Percentiles rank a stretch among this genome's conserved stretches.
Evolutionary conservation across 2,888 invertebrate species (phyloP).

Genomic region (Eupeodes luniger): DNA sequence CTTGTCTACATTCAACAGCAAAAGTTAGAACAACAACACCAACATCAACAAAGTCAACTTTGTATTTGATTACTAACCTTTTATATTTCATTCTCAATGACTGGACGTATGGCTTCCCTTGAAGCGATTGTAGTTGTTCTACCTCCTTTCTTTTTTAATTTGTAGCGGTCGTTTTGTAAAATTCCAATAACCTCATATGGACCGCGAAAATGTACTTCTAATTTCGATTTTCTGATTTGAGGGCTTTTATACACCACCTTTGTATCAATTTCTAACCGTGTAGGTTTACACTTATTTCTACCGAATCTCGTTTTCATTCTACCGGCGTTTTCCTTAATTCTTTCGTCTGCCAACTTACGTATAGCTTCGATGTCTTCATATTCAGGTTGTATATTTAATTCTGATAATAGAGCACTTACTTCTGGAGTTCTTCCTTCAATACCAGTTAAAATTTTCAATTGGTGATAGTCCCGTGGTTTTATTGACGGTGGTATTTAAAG

Average conservation of each 20-base stretch:
- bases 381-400: neutral
- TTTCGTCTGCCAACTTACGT: neutral
- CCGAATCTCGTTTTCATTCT: constrained; percentile 1
- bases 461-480: neutral
- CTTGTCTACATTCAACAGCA: too few relatives aligned
- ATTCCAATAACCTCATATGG: neutral
- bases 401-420: neutral
- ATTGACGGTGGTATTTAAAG: constrained; percentile 33
- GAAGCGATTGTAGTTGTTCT: neutral
- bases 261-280: neutral
- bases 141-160: neutral
- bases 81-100: neutral
- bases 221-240: neutral
- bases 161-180: neutral
- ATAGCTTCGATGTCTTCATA: neutral
- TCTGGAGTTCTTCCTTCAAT: constrained; percentile 2
- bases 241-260: neutral
- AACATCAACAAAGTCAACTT: too few relatives aligned
- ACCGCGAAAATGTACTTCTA: neutral
- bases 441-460: neutral
- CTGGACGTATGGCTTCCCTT: neutral
- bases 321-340: neutral
- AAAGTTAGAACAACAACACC: too few relatives aligned
- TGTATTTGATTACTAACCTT: too few relatives aligned
- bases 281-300: neutral